phyloP scores from a whole-genome alignment of 1,140 invertebrate species.

The Lepidostoma basale region DNA sequence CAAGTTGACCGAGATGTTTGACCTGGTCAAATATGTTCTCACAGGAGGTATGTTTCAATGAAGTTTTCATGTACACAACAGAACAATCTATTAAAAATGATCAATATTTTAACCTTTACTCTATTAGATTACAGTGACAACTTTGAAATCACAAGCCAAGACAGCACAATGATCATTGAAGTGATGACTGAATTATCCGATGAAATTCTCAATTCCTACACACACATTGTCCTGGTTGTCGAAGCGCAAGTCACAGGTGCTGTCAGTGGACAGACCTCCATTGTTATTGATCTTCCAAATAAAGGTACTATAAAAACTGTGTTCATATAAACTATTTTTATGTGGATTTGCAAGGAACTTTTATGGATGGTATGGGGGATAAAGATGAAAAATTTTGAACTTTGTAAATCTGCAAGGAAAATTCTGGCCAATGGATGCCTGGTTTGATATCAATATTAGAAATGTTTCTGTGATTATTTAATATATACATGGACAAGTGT shows the following conservation, averaged over 20 bases:
- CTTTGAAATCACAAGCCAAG: background rate
- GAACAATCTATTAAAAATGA: too few relatives aligned
- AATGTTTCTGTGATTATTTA: too few relatives aligned
- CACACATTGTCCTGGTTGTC: background rate
- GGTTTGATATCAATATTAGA: too few relatives aligned
- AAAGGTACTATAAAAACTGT: background rate
- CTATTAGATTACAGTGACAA: background rate
- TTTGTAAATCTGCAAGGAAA: too few relatives aligned
- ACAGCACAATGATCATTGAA: background rate
- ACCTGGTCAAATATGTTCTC: background rate
- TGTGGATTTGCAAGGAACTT: too few relatives aligned
- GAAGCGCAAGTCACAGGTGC: background rate
- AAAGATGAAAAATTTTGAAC: too few relatives aligned
- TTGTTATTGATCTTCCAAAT: background rate
- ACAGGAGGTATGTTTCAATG: background rate
- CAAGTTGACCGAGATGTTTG: background rate
- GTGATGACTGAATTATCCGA: background rate
- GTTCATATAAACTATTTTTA: too few relatives aligned
- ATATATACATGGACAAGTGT: too few relatives aligned
- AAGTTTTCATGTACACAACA: too few relatives aligned
- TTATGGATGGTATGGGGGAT: too few relatives aligned
- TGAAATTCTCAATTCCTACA: background rate
- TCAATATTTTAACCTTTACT: background rate
- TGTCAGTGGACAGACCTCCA: background rate
- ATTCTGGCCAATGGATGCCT: too few relatives aligned